Percentiles rank a stretch among this genome's conserved stretches.
phyloP scores from a whole-genome alignment of 2,113 vertebrate genomes.

The Callocephalon fimbriatum region DNA sequence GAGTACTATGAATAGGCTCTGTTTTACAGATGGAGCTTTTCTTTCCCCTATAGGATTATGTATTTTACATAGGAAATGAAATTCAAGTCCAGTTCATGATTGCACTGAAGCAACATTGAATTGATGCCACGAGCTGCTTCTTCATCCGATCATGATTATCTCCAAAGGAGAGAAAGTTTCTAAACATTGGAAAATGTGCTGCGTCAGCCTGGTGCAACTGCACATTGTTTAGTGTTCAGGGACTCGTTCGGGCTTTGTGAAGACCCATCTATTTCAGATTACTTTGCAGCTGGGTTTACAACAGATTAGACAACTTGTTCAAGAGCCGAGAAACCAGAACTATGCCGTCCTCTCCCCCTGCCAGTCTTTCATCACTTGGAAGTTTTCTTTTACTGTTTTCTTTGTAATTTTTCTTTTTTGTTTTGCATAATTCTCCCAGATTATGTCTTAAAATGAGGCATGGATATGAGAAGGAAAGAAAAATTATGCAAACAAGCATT shows the following conservation, averaged over 20 bases:
- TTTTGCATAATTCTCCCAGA: background rate
- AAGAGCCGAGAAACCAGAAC: background rate
- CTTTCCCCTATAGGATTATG: background rate
- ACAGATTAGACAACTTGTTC: background rate
- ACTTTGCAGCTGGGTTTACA: background rate
- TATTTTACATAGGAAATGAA: background rate
- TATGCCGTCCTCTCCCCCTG: accelerated
- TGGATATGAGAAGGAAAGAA: background rate
- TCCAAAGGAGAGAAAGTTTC: background rate
- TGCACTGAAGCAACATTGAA: background rate
- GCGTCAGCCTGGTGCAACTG: background rate
- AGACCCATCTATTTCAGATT: background rate
- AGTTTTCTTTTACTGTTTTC: background rate
- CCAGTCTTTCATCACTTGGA: background rate
- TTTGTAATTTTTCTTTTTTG: background rate
- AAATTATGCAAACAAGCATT: background rate
- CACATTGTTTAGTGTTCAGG: background rate
- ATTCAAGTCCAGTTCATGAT: background rate
- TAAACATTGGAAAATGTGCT: background rate
- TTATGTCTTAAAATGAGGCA: background rate
- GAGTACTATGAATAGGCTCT: background rate
- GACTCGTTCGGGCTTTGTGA: background rate
- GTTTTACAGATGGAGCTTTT: background rate
- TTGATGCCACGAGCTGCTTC: background rate
- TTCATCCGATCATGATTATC: background rate